Base-by-base conservation (phyloP, 2,797 vertebrate genomes). In the Diplodus puntazzo region DNA sequence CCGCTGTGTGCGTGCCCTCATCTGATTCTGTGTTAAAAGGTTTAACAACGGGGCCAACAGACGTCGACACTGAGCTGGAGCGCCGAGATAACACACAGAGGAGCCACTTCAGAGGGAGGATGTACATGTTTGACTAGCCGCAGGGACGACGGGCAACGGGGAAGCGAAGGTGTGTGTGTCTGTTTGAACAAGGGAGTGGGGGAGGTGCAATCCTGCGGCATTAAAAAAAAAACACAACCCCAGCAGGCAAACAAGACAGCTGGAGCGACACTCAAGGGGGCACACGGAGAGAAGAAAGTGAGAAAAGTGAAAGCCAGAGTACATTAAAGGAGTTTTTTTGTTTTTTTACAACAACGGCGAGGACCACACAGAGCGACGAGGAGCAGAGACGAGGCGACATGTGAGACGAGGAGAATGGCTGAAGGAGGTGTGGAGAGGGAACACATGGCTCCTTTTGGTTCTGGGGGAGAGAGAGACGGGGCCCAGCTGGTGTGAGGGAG, bases 401-500 rank as follows among this genome's bases (percentile, higher is more conserved):
- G 59, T 74, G 81, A 81, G 77, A 82, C 64, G 72, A 48, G 69
- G 87, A 80, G 65, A 89, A 85, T 84, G 77, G 58, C 52, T 75
- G 64, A 78, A 81, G 74, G 72, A 86, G 76, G 73, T 80, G 78
- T 69, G 66, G 61, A 89, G 74, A 89, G 39, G 79, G 68, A 89
- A 82, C 82, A 87, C 87, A 85, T 84, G 83, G 83, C 73, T 85
- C 17, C 64, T 87, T 87, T 76, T 83, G 73, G 77, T 83, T 76
- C 59, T 74, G 69, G 75, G 82, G 81, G 77, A 85, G 68, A 59
- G 77, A 49, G 85, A 76, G 84, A 81, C 82, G 72, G 73, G 75
- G 21, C 80, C 87, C 90, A 93, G 92, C 90, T 92, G 91, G 87
- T 23, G 82, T 89, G 89, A 89, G 89, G 89, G 85, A 85, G 84